Base-by-base conservation (phyloP, 2,113 vertebrate species). In the Phoxinus phoxinus region DNA sequence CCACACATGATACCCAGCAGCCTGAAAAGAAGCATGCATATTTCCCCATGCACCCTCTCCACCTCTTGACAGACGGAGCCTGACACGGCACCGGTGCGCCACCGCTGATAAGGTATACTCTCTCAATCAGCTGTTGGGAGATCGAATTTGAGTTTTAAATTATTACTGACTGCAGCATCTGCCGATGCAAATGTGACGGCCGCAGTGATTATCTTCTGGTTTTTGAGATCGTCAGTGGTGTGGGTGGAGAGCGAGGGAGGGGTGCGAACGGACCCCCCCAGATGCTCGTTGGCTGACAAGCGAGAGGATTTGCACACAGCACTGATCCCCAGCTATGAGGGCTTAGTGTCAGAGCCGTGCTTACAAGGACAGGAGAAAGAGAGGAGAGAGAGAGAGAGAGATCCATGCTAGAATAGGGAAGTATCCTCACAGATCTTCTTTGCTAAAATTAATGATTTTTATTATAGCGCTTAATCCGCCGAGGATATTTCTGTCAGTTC, bases 101-200 rank as follows among this genome's bases (percentile, higher is more conserved):
- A 15, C 30, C 17, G 2, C 51, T 74, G 85, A 81, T 81, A 79
- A 86, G 67, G 67, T 69, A 63, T 32, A n/a, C 80, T 69, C 61
- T 81, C 61, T 51, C 53, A 59, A 69, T 81, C 78, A 48, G 46
- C 76, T 77, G 35, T 48, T 44, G 83, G 69, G 27, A 85, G 76
- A 79, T 84, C 51, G 58, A 87, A 87, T 84, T 85, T 81, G 76
- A 87, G 83, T 74, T 81, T 81, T 69, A 87, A 87, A 87, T 87
- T 85, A 87, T 81, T 81, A 81, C 83, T 56, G 76, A 75, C 86
- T 74, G 82, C 83, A 76, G 78, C 86, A 85, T 85, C 86, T 85
- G 86, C 79, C 19, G 21, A 87, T 87, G 86, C 77, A 87, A 74
- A 87, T 84, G 58, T 87, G 83, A 85, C 46, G 56, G 76, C 56